Conservation (phyloP, 2,888 invertebrate species). For the Caradrina kadenii region DNA sequence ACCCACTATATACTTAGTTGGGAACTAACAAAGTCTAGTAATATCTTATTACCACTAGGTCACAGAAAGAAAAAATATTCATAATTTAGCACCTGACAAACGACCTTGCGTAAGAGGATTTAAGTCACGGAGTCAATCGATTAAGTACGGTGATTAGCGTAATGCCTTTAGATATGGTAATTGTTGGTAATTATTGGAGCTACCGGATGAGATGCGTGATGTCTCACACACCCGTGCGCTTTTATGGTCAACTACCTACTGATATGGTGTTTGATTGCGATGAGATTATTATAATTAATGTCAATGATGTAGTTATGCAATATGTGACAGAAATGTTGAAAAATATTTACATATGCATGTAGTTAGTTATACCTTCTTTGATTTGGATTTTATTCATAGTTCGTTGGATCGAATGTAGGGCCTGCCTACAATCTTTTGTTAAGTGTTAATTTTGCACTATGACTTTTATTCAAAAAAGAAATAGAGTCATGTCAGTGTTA, state of each 20-base stretch:
- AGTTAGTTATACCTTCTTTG: not conserved
- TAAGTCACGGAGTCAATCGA: constrained; percentile 39
- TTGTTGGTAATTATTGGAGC: constrained; percentile 37
- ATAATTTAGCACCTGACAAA: constrained; percentile 20
- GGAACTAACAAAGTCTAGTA: constrained; percentile 7
- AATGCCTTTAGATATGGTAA: constrained; percentile 46
- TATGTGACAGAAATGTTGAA: constrained; percentile 10
- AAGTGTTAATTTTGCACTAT: not conserved
- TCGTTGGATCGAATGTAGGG: not conserved
- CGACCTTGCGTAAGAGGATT: constrained; percentile 24
- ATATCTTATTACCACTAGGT: constrained; percentile 35
- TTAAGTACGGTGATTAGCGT: constrained; percentile 26
- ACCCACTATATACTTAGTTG: constrained; percentile 9
- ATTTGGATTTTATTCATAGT: not conserved
- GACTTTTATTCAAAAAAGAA: too few species aligned
- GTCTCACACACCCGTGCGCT: constrained; percentile 32
- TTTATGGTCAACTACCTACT: constrained; percentile 16
- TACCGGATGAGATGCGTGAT: constrained; percentile 40
- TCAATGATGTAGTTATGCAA: constrained; percentile 19
- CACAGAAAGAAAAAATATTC: constrained; percentile 23
- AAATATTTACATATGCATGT: not conserved
- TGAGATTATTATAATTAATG: constrained; percentile 11
- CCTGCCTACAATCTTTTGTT: not conserved
- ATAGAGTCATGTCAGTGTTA: too few species aligned
- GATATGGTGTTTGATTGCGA: constrained; percentile 16